Conservation (phyloP, 2,888 invertebrate genomes). For the Myopa tessellatipennis region DNA sequence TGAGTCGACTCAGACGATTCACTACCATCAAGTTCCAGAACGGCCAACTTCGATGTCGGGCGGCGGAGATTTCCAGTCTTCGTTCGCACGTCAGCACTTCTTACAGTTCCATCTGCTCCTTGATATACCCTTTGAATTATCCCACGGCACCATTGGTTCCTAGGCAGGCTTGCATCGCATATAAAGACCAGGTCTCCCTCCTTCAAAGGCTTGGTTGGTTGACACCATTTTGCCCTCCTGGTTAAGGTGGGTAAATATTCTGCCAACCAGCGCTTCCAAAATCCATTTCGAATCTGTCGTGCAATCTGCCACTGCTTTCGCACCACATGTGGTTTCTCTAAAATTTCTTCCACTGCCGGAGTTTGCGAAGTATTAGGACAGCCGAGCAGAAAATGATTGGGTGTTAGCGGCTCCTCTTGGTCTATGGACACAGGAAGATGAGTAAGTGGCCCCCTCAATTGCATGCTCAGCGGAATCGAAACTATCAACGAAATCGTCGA, state of each 20-base stretch:
- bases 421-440: background rate
- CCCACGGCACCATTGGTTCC: constrained; percentile 39
- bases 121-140: constrained; percentile 45
- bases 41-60: constrained; percentile 52
- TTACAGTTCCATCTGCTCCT: constrained; percentile 49
- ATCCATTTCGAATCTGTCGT: constrained; percentile 4
- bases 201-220: background rate
- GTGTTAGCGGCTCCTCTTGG: constrained; percentile 19
- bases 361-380: background rate
- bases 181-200: constrained; percentile 5
- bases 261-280: background rate
- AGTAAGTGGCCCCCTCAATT: constrained; percentile 28
- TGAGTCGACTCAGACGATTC: constrained; percentile 42
- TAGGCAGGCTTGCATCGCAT: background rate
- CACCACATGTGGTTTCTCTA: background rate
- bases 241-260: background rate
- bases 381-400: background rate
- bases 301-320: constrained; percentile 19
- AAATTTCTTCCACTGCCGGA: background rate
- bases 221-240: constrained; percentile 33
- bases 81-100: constrained; percentile 51
- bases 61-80: constrained; percentile 47
- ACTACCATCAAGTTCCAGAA: constrained; percentile 66
- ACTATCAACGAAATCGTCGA: constrained; percentile 45
- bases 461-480: constrained; percentile 34